Evolutionary conservation across 1,140 invertebrate species (phyloP).

Genomic region (Leptonema lineaticorne): DNA sequence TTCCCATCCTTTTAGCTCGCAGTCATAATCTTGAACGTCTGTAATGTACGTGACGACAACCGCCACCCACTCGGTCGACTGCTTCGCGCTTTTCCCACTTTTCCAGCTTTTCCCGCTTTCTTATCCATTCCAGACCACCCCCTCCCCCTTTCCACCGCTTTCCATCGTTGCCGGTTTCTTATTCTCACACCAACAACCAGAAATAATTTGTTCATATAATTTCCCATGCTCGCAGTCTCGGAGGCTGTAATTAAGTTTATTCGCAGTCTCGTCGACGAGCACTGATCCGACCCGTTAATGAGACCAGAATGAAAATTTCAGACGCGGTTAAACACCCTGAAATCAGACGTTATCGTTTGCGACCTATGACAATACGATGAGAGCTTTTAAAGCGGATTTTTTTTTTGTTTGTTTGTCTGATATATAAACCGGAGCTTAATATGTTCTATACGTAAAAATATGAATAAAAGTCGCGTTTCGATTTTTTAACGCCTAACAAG

Average conservation of each 20-base stretch:
- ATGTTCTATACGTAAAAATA: no score
- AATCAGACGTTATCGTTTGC: background rate
- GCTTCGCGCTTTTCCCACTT: background rate
- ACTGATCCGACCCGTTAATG: slow-evolving; percentile 31
- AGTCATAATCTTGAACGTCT: slow-evolving; percentile 39
- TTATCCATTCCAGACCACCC: background rate
- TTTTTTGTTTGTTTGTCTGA: no score
- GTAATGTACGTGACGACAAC: slow-evolving; percentile 38
- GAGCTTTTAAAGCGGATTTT: no score
- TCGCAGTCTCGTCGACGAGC: slow-evolving; percentile 43
- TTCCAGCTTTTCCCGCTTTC: background rate
- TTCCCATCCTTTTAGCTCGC: no score
- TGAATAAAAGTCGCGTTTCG: no score
- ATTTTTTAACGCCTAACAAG: no score
- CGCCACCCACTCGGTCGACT: background rate
- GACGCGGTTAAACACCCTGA: background rate
- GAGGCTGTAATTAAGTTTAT: slow-evolving; percentile 57
- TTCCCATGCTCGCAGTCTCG: slow-evolving; percentile 53
- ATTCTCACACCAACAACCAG: no score
- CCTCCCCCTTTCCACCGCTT: no score
- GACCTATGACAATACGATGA: background rate
- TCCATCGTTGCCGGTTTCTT: no score
- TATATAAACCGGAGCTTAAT: no score
- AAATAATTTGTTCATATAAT: slow-evolving; percentile 55
- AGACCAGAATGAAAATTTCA: slow-evolving; percentile 29